These are phyloP conservation scores for Sipha maydis DNA, from an alignment of 2,888 invertebrate species.

Conservation along the genomic window DNA sequence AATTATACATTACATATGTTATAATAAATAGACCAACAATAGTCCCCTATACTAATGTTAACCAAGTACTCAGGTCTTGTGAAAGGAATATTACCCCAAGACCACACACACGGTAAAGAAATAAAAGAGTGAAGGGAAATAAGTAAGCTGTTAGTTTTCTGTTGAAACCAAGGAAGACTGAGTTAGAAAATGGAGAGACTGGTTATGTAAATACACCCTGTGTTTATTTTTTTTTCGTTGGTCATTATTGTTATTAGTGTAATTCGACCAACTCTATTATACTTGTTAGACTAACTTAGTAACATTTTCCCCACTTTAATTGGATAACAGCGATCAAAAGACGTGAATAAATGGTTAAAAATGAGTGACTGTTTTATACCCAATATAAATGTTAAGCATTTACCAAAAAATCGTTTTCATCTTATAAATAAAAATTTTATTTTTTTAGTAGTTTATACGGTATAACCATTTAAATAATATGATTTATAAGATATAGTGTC, in stretches of 20 bases:
- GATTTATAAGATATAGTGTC: neutral
- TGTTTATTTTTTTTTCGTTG: constrained; percentile 42
- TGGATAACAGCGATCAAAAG: constrained; percentile 40
- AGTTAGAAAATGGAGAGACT: constrained; percentile 27
- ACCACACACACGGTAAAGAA: constrained; percentile 47
- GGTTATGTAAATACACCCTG: constrained; percentile 61
- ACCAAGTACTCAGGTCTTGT: neutral
- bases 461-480: neutral
- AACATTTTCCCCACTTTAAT: constrained; percentile 42
- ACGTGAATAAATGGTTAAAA: constrained; percentile 33
- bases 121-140: constrained; percentile 29
- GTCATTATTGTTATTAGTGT: constrained; percentile 53
- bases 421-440: neutral
- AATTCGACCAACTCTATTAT: constrained; percentile 45
- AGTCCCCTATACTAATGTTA: constrained; percentile 28
- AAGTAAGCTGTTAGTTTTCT: constrained; percentile 4
- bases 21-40: neutral
- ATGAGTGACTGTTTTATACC: neutral
- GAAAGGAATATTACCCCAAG: constrained; percentile 50
- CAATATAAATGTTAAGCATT: constrained; percentile 14
- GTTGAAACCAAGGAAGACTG: constrained; percentile 25
- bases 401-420: neutral
- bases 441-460: neutral
- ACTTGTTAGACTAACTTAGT: constrained; percentile 3
- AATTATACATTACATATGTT: constrained; percentile 12